phyloP scores from a whole-genome alignment of 2,113 vertebrate species.

The Atherinomorus stipes region DNA sequence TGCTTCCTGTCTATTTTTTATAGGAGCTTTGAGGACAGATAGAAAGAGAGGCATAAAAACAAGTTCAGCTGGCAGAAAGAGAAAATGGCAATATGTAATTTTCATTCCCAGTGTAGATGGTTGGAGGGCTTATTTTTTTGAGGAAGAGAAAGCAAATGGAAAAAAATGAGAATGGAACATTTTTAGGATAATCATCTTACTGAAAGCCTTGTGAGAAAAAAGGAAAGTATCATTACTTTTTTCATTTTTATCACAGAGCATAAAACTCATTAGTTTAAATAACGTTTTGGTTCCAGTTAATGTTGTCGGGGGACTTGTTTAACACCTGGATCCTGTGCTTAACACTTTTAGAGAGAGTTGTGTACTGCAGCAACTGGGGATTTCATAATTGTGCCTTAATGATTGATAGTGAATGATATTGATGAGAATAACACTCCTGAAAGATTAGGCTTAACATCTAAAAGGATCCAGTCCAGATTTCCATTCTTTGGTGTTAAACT shows the following conservation, averaged over 20 bases:
- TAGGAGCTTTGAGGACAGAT: conserved; percentile 49
- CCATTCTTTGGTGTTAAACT: too few species aligned
- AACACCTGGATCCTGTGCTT: conserved; percentile 47
- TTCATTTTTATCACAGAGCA: conserved; percentile 45
- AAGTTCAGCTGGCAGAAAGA: conserved; percentile 59
- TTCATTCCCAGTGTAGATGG: conserved; percentile 61
- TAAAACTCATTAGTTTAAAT: conserved; percentile 47
- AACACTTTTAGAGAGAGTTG: conserved; percentile 18
- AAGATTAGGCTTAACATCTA: conserved; percentile 10
- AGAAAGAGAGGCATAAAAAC: conserved; percentile 52
- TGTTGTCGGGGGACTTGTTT: conserved; percentile 13
- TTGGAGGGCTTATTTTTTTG: conserved; percentile 60
- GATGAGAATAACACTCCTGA: background rate
- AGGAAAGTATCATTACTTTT: conserved; percentile 20
- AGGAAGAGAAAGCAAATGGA: conserved; percentile 55
- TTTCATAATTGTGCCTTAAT: conserved; percentile 24
- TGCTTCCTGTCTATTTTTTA: conserved; percentile 66
- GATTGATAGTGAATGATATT: conserved; percentile 25
- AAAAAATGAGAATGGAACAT: conserved; percentile 44
- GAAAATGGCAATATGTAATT: conserved; percentile 61
- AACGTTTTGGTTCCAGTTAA: conserved; percentile 40
- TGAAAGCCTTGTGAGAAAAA: conserved; percentile 60
- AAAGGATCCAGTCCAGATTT: too few species aligned
- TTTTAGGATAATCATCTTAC: conserved; percentile 59
- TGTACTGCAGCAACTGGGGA: conserved; percentile 4